Base-by-base conservation (phyloP, 2,113 vertebrate species). In the Carassius auratus region DNA sequence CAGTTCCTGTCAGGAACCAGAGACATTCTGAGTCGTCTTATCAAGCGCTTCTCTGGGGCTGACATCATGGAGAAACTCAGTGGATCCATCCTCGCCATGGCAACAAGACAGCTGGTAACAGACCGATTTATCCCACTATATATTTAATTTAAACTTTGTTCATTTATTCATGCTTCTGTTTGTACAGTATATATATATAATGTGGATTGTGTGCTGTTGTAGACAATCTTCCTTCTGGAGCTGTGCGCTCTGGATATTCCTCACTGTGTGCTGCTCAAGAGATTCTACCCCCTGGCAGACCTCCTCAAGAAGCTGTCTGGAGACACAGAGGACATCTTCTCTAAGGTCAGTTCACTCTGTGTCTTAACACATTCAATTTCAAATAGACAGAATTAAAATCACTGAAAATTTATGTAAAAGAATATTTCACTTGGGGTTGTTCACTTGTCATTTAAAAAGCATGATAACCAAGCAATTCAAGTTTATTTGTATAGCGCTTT, bases 161-260 rank as follows among this genome's bases (percentile, higher is more conserved):
- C 5, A 48, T 48, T 48, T 3, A 7, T 61, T 80, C 2, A 14
- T 42, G 59, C n/a, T 12, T 64, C 21, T 76, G 48, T 26, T 50
- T 26, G 14, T 10, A 45, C 42, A 42, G 7, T 45, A 10, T 38
- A n/a, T 48, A n/a, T 48, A 48, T 42, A 15, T 42, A 36, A 6
- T 86, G 21, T 89, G 66, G 50, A 5, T 57, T 1, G 76, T 36
- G 42, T 36, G 68, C 23, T 73, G 23, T 84, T 84, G 9, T 89
- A 99, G 98, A 95, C 96, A 79, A 97, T 97, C 89, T 97, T 98
- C 89, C 90, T 99, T 75, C 91, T 98, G 94, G 98, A 99, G 92
- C 96, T 99, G 90, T 97, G 96, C 87, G 86, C 94, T 80, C 90
- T 98, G 94, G 97, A 98, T 88, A 95, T 99, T 88, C 95, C 97